A percentile compares a stretch with the other conserved stretches of the same genome.
phyloP scores from a whole-genome alignment of 2,113 vertebrate species.

The Tauraco erythrolophus region DNA sequence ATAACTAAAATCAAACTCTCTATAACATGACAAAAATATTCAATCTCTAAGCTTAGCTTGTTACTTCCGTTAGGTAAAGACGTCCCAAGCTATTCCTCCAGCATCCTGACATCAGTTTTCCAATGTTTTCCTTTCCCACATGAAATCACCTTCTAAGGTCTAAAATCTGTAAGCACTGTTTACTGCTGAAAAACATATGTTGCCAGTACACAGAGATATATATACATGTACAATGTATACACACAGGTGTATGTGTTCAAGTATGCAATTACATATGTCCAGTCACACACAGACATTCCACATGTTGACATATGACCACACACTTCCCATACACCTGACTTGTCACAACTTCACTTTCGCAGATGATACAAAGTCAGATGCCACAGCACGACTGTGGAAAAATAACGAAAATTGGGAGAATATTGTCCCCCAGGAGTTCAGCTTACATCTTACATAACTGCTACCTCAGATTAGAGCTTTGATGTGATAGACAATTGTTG shows the following conservation, averaged over 20 bases:
- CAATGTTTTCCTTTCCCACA: neutral
- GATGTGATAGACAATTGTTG: too few species aligned
- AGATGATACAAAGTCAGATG: neutral
- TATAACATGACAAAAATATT: neutral
- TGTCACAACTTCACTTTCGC: neutral
- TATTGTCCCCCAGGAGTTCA: too few species aligned
- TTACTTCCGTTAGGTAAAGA: neutral
- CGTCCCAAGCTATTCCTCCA: neutral
- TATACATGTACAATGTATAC: too few species aligned
- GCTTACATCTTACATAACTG: too few species aligned
- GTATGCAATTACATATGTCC: neutral
- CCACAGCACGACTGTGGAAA: too few species aligned
- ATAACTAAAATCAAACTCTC: neutral
- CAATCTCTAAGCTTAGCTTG: too few species aligned
- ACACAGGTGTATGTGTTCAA: neutral
- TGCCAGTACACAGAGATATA: neutral
- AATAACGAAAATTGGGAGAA: too few species aligned
- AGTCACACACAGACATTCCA: rapidly evolving
- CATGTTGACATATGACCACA: rapidly evolving
- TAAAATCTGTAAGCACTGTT: neutral
- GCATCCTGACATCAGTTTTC: neutral
- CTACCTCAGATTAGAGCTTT: too few species aligned
- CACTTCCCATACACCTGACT: neutral
- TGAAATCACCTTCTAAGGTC: neutral
- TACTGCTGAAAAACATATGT: rapidly evolving